Base-by-base conservation (phyloP, 2,113 vertebrate genomes). In the Zeus faber region DNA sequence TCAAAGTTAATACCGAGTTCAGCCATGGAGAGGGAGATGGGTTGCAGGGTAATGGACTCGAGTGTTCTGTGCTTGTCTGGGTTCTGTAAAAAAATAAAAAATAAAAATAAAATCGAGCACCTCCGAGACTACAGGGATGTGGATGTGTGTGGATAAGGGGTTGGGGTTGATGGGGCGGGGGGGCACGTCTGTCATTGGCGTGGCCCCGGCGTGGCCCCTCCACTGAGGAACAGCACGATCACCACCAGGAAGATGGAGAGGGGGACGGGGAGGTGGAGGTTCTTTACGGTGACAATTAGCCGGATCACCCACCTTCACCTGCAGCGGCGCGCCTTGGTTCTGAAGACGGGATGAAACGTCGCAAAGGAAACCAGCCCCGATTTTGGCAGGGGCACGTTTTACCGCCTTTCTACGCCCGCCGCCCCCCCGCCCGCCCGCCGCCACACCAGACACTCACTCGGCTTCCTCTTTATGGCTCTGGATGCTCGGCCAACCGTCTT, bases 211-310 rank as follows among this genome's bases (percentile, higher is more conserved):
- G n/a, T n/a, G n/a, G n/a, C n/a, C n/a, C n/a, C n/a, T n/a, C n/a
- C n/a, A n/a, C n/a, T n/a, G n/a, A n/a, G n/a, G 76, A 82, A 84
- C 83, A 79, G 84, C 82, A 49, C 50, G 79, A 76, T 44, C 67
- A 46, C 74, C 63, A 76, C 58, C 69, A 66, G 53, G 69, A 5
- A 37, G 51, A 29, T 41, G 46, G 43, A 41, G 49, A 45, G 52
- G 25, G 40, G 20, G 51, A 39, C 21, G 10, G 20, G 39, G 25
- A 39, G 50, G 20, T 25, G n/a, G 20, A 22, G 39, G n/a, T 14
- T n/a, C n/a, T n/a, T n/a, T n/a, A n/a, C n/a, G n/a, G n/a, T n/a
- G n/a, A n/a, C n/a, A n/a, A n/a, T n/a, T n/a, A n/a, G n/a, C n/a
- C n/a, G n/a, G n/a, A n/a, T n/a, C n/a, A n/a, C n/a, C n/a, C n/a